A percentile compares a stretch with the other conserved stretches of the same genome.
phyloP scores from a whole-genome alignment of 2,888 invertebrate species.

The Sisyra terminalis region DNA sequence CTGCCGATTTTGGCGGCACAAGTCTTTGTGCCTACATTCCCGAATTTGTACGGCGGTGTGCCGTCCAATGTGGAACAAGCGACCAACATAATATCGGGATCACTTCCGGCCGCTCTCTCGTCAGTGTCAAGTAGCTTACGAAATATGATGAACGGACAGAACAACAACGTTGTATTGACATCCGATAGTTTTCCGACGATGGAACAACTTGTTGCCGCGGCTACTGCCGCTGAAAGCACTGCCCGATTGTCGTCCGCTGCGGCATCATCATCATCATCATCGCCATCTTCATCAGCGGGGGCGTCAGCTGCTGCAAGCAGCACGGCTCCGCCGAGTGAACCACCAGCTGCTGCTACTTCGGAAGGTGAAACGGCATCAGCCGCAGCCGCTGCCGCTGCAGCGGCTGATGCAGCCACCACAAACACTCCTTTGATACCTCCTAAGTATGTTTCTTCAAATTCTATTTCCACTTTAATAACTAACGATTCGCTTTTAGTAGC shows the following conservation, averaged over 20 bases:
- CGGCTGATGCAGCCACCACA: no score
- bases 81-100: conserved; percentile 5
- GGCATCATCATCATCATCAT: conserved; percentile 11
- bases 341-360: neutral
- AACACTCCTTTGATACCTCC: no score
- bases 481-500: conserved; percentile 8
- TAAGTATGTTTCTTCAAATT: neutral
- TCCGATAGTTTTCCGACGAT: no score
- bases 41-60: conserved; percentile 2
- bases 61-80: conserved; percentile 1
- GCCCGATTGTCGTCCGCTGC: conserved; percentile 1
- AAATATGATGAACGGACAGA: neutral
- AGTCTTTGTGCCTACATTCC: conserved; percentile 8
- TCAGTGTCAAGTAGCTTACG: conserved; percentile 6
- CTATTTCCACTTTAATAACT: conserved; percentile 7
- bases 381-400: no score
- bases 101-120: conserved; percentile 3
- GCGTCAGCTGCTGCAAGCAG: no score
- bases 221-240: neutral
- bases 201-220: neutral
- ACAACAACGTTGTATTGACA: conserved; percentile 4
- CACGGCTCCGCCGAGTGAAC: no score
- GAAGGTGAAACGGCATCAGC: neutral
- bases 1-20: conserved; percentile 20
- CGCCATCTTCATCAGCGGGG: no score